These are phyloP conservation scores for Syngnathus floridae DNA, from an alignment of 2,113 vertebrate genomes.

Conservation along the genomic window DNA sequence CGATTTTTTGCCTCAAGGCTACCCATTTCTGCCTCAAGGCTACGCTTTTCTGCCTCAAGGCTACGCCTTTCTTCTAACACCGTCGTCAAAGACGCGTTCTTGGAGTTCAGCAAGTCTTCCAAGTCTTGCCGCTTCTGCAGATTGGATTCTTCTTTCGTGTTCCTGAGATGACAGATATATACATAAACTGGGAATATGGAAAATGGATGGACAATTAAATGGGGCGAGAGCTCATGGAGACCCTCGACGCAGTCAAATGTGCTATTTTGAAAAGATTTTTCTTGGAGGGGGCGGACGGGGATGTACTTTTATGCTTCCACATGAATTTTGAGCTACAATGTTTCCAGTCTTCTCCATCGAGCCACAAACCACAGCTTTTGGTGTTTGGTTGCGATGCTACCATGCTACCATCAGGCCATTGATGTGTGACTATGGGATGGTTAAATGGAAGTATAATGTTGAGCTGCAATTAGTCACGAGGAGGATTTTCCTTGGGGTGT, in stretches of 20 bases:
- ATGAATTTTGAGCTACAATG: conserved; percentile 47
- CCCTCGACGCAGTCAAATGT: conserved; percentile 9
- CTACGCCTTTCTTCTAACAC: conserved; percentile 85
- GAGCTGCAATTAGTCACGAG: conserved; percentile 35
- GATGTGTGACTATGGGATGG: conserved; percentile 29
- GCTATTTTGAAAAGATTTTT: conserved; percentile 33
- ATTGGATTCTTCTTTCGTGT: conserved; percentile 84
- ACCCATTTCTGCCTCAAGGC: conserved; percentile 81
- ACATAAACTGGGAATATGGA: neutral
- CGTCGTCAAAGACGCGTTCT: too few relatives aligned
- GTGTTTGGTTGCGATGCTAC: conserved; percentile 33
- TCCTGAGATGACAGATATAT: conserved; percentile 60
- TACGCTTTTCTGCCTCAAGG: conserved; percentile 78
- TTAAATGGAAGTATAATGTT: conserved; percentile 14
- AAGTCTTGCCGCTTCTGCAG: conserved; percentile 83
- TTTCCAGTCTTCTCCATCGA: conserved; percentile 26
- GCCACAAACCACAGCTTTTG: conserved; percentile 48
- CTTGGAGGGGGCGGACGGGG: conserved; percentile 8
- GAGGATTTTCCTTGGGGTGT: conserved; percentile 37
- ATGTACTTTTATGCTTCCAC: conserved; percentile 43
- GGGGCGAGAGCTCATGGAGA: neutral
- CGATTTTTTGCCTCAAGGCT: conserved; percentile 79
- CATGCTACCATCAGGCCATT: conserved; percentile 42
- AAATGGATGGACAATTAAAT: neutral
- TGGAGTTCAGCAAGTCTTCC: conserved; percentile 87